Evolutionary conservation across 2,888 invertebrate species (phyloP), one percentile per base, ranked within the genome.

Genomic region (Malthinus flaveolus): DNA sequence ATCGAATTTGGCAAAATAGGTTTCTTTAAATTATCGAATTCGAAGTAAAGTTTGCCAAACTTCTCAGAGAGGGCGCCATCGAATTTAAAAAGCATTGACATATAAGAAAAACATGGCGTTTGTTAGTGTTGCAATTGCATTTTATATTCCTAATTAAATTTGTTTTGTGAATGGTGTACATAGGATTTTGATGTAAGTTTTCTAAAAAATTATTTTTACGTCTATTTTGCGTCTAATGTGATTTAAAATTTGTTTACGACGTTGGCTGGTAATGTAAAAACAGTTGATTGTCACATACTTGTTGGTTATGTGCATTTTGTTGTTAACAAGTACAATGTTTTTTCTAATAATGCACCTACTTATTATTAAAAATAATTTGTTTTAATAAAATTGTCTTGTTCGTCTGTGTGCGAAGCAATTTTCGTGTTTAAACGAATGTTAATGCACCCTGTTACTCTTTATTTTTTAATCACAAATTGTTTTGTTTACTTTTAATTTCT

Each of bases 281-380:
- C 10, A 60, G 64, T 61, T 65, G 61, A 61, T 56, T 56, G 59
- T 61, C 64, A 63, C 67, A 68, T 66, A 61, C 60, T 68, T 68
- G 62, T 67, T 67, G 67, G 67, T 68, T 68, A 66, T 68, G 67
- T 68, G 59, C 55, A 63, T 66, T 63, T 68, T 68, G 65, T 68
- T 68, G 56, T 63, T 66, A 23, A 23, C 23, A 3, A 23, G 23
- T 23, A 23, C 23, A 23, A 23, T 23, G 57, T 62, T 62, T 56
- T 56, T 32, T 48, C 34, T 42, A 32, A 42, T 37, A 10, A 15
- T 8, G 34, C 12, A 23, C 23, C 23, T 23, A 23, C 23, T 23
- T 23, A 23, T 23, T 23, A 23, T 23, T 23, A 23, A 23, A 23
- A 23, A 23, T 23, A 23, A 23, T 23, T 23, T 23, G 23, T 23